A percentile compares a stretch with the other conserved stretches of the same genome.
Evolutionary conservation across 2,113 vertebrate species (phyloP).

Genomic region (Gymnarchus niloticus): DNA sequence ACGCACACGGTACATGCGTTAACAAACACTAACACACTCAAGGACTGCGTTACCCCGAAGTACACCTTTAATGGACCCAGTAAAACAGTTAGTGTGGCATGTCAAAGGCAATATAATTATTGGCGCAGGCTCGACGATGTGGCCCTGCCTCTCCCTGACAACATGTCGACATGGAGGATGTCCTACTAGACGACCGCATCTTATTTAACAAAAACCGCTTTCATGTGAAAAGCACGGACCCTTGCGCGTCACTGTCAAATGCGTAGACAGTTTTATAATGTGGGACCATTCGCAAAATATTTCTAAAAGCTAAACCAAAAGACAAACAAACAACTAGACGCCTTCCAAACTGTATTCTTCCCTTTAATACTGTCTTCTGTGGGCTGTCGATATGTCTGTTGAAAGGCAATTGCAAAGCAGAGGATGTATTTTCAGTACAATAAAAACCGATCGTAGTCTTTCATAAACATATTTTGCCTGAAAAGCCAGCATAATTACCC

Average conservation of each 20-base stretch:
- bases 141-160: background rate
- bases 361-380: background rate
- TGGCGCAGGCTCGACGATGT: background rate
- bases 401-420: constrained; percentile 14
- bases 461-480: constrained; percentile 17
- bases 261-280: background rate
- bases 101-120: background rate
- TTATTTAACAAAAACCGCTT: background rate
- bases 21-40: background rate
- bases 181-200: background rate
- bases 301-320: constrained; percentile 1
- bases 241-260: background rate
- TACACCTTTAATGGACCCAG: background rate
- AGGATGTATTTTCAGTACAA: constrained; percentile 15
- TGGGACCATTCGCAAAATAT: background rate
- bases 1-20: background rate
- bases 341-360: background rate
- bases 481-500: constrained; percentile 24
- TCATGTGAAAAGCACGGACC: background rate
- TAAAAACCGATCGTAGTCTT: background rate
- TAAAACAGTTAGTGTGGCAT: background rate
- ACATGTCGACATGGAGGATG: background rate
- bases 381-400: background rate
- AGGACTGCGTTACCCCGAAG: background rate
- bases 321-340: background rate